Conservation (phyloP, 2,888 invertebrate species). For the Gerris lacustris region DNA sequence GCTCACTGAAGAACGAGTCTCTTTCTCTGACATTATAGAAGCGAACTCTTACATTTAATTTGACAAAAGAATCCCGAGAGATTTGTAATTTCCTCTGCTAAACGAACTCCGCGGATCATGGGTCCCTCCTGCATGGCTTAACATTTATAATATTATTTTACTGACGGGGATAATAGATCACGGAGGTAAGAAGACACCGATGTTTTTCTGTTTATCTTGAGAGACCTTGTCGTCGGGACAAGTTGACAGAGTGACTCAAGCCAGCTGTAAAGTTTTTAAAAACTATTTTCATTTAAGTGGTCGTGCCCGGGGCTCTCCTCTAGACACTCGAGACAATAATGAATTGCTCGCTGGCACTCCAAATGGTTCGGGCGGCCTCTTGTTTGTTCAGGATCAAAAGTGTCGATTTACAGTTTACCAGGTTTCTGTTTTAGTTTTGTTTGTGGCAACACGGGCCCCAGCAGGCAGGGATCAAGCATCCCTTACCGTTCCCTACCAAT, state of each 20-base stretch:
- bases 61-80: not conserved
- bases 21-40: not conserved
- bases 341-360: not conserved
- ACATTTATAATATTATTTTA: too few relatives aligned
- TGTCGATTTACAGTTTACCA: conserved; percentile 1
- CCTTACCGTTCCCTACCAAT: not conserved
- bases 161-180: not conserved
- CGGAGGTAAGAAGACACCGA: not conserved
- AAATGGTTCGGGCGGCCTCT: not conserved
- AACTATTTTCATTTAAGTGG: not conserved
- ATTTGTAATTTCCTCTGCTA: not conserved
- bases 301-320: not conserved
- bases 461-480: not conserved
- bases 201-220: not conserved
- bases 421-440: conserved; percentile 3
- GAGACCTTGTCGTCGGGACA: not conserved
- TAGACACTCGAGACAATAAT: conserved; percentile 3
- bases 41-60: not conserved
- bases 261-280: not conserved
- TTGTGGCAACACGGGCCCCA: not conserved
- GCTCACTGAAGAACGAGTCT: not conserved
- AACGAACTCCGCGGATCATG: not conserved
- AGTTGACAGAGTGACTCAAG: conserved; percentile 3
- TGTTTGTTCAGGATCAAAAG: conserved; percentile 5
- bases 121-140: too few relatives aligned